Percentiles rank a stretch among this genome's conserved stretches.
These are phyloP conservation scores for Stichodactyla helianthus DNA, from an alignment of 64 coral and sea anemone genomes.

Conservation along the genomic window DNA sequence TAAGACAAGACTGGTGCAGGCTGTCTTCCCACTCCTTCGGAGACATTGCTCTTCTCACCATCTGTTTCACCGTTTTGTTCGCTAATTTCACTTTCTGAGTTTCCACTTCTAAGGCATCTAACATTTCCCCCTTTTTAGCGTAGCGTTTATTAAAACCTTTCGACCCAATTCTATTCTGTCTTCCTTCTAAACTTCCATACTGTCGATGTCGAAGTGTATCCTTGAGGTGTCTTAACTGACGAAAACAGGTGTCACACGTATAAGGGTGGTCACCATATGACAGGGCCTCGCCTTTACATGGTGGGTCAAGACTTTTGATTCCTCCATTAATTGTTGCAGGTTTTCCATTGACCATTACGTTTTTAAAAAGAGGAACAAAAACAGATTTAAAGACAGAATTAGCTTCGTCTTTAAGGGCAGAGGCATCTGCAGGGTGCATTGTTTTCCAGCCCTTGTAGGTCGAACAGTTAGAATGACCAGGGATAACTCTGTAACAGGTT, in stretches of 20 bases:
- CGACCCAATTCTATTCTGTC: constrained; percentile 4
- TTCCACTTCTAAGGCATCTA: constrained; percentile 25
- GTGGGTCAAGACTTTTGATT: constrained; percentile 42
- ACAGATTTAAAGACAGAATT: constrained; percentile 16
- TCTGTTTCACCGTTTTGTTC: constrained; percentile 27
- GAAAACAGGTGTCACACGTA: constrained; percentile 32
- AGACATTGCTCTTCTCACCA: constrained; percentile 19
- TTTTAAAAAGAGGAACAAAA: not conserved
- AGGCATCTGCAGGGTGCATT: constrained; percentile 24
- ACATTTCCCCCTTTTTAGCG: constrained; percentile 23
- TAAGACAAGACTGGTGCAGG: constrained; percentile 39
- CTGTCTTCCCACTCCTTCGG: constrained; percentile 35
- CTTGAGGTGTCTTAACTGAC: constrained; percentile 34
- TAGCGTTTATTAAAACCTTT: constrained; percentile 52
- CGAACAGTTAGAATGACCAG: constrained; percentile 17
- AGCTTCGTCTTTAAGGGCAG: constrained; percentile 9
- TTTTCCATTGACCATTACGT: constrained; percentile 14
- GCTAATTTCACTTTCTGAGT: not conserved
- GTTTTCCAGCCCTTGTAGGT: constrained; percentile 26
- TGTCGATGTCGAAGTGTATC: constrained; percentile 33
- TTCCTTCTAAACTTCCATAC: not conserved
- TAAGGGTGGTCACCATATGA: constrained; percentile 33
- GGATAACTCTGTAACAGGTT: not conserved
- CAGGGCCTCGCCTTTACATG: constrained; percentile 19
- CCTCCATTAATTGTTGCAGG: not conserved